Percentiles rank a stretch among this genome's conserved stretches.
phyloP scores from a whole-genome alignment of 2,888 invertebrate species.

The Leucophenga montana region DNA sequence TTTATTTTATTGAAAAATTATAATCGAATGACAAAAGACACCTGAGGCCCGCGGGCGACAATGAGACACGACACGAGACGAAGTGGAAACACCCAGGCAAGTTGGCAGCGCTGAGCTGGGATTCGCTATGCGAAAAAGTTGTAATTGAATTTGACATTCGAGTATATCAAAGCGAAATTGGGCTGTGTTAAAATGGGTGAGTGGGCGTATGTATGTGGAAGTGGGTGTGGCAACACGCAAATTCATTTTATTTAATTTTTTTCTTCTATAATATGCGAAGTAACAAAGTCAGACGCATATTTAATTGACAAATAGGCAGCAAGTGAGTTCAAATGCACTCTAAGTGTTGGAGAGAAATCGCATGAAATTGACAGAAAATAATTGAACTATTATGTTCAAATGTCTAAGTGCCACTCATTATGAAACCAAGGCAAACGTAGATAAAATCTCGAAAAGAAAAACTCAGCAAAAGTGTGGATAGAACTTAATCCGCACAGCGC shows the following conservation, averaged over 20 bases:
- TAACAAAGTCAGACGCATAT: conserved; percentile 35
- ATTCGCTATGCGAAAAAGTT: conserved; percentile 25
- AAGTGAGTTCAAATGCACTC: conserved; percentile 29
- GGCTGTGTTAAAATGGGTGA: neutral
- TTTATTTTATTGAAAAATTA: conserved; percentile 63
- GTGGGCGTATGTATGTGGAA: conserved; percentile 9
- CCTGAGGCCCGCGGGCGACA: conserved; percentile 56
- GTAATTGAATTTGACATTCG: conserved; percentile 58
- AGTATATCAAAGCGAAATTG: conserved; percentile 41
- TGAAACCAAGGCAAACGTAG: conserved; percentile 59
- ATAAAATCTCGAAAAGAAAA: conserved; percentile 26
- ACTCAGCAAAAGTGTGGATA: conserved; percentile 27
- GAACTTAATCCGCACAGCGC: conserved; percentile 54
- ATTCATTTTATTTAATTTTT: neutral
- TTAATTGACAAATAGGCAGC: too few species aligned
- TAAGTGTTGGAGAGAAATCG: too few species aligned
- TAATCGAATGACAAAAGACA: conserved; percentile 67
- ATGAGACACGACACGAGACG: neutral
- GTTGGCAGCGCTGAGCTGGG: conserved; percentile 15
- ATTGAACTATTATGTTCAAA: conserved; percentile 72
- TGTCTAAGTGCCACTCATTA: conserved; percentile 70
- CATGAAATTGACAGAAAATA: too few species aligned
- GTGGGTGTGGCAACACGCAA: conserved; percentile 37
- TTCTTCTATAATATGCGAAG: conserved; percentile 13
- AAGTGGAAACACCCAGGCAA: conserved; percentile 17